Conservation (phyloP, 2,113 vertebrate species). For the Beaufortia kweichowensis region DNA sequence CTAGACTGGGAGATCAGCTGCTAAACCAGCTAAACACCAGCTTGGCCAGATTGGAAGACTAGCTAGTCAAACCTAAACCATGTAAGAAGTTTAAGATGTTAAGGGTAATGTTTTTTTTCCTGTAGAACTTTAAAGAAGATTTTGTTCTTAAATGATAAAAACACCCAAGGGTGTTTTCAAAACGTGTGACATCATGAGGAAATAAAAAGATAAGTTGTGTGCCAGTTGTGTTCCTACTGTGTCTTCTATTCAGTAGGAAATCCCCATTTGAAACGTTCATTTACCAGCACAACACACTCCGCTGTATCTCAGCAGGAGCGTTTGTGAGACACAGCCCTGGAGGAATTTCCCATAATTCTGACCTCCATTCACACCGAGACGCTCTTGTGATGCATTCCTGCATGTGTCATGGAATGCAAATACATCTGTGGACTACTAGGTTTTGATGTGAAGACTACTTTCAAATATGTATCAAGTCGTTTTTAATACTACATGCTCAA, state of each 20-base stretch:
- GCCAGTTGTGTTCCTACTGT: not conserved
- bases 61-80: no score
- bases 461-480: no score
- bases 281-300: not conserved
- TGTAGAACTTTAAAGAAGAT: no score
- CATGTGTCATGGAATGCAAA: not conserved
- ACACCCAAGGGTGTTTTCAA: slow-evolving; percentile 12
- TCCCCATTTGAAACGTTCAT: slow-evolving; percentile 32
- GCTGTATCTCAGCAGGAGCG: slow-evolving; percentile 5
- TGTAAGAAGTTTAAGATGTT: no score
- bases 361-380: slow-evolving; percentile 2
- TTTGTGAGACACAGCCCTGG: slow-evolving; percentile 1
- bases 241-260: slow-evolving; percentile 42
- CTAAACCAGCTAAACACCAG: no score
- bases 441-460: not conserved
- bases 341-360: slow-evolving; percentile 34
- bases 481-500: no score
- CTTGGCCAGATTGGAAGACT: not conserved
- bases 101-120: no score
- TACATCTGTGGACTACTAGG: not conserved
- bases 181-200: not conserved
- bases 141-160: no score
- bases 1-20: no score
- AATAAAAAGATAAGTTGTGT: not conserved
- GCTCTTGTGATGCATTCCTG: not conserved